Base-by-base conservation (phyloP, 2,113 vertebrate species). In the Marmota monax region DNA sequence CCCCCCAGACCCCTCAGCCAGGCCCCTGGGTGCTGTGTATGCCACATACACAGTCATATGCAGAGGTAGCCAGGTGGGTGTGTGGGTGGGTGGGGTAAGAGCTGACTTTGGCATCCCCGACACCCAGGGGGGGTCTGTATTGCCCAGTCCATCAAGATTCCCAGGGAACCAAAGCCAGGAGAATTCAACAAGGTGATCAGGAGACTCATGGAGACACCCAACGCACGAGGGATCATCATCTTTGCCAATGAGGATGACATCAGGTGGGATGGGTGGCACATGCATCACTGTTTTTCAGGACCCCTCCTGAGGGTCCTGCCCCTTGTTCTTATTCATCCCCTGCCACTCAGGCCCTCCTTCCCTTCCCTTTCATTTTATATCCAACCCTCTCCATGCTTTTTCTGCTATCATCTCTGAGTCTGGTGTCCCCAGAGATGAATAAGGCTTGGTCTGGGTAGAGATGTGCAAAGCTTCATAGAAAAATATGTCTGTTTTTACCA, bases 241-340 rank as follows among this genome's bases (percentile, higher is more conserved):
- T 99, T 99, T 9, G 99, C 99, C 92, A 99, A 98, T 0, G 99
- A 99, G 95, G 99, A 99, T 10, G 99, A 99, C 97, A 99, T 99
- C 97, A 99, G 98, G 99, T 99, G 95, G 98, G 98, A 74, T 0
- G 3, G 48, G 0, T 1, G 56, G 6, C 32, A 0, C 20, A 5
- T 4, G 51, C 45, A 0, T 42, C 51, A 4, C n/a, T 0, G 0
- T 29, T 27, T 42, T 84, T 17, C 1, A 23, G 7, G 58, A 18
- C 3, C 16, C 56, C 2, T 67, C 32, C 17, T 4, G 10, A 70
- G 74, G 67, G 34, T 16, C 56, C 82, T 39, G 4, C 6, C 11
- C 39, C 29, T 32, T 25, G 18, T 7, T 16, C 5, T 45, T 51
- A n/a, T 25, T 7, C 23, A 48, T 13, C 12, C 37, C 29, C 17